Base-by-base conservation (phyloP, 2,888 invertebrate species). In the Thalpophila matura region DNA sequence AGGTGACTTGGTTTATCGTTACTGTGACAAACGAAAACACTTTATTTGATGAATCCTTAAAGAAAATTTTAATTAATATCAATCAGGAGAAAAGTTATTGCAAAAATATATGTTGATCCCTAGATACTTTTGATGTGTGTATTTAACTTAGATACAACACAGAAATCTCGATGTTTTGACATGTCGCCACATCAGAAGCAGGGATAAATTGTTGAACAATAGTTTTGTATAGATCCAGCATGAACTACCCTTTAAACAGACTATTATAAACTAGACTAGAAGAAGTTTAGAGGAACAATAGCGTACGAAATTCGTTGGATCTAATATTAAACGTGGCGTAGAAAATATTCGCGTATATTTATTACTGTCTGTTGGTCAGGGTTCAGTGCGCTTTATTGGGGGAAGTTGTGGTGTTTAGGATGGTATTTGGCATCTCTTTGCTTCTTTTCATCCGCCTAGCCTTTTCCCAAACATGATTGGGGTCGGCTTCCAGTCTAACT, bases 241-340 rank as follows among this genome's bases (percentile, higher is more conserved):
- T 35, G 26, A 22, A 22, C 73, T 67, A 22, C 49, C 53, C 53
- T 60, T 58, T 69, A 51, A 80, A 77, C 74, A 77, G 78, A 78
- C 77, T 79, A 76, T 80, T 81, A 80, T 77, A 63, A 76, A 72
- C 38, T 70, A 47, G 46, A 72, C 38, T 70, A 47, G 46, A 46
- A 54, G 58, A 82, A 87, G 80, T 85, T 86, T 82, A 73, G 66
- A 81, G 80, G 83, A 87, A 86, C 86, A 86, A 84, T 86, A 77
- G 71, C 62, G 57, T 83, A 85, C 84, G 67, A 73, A 76, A 80
- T 84, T 80, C 77, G 78, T 81, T 82, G 80, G 74, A 86, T 87
- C 80, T 85, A 85, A 85, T 86, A 87, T 83, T 85, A 81, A 86
- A 85, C 78, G 86, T 79, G 79, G 80, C 84, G 80, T 83, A 72